These are phyloP conservation scores for Agrypnus murinus DNA, from an alignment of 2,888 invertebrate species.

Conservation along the genomic window DNA sequence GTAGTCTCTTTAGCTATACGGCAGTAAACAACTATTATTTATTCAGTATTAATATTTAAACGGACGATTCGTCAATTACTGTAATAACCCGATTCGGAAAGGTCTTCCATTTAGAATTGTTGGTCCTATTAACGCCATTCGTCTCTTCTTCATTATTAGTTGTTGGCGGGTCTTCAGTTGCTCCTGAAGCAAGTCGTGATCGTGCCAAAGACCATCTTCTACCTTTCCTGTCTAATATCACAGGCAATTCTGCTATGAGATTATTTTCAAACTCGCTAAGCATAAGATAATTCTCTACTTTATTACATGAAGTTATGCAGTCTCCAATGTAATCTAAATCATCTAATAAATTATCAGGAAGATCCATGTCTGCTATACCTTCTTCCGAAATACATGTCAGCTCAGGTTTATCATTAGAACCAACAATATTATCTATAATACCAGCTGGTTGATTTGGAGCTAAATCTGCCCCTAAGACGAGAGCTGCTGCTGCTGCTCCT, in stretches of 20 bases:
- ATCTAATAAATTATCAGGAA: constrained; percentile 86
- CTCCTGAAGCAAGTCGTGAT: constrained; percentile 71
- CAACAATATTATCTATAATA: constrained; percentile 72
- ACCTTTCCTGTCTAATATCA: constrained; percentile 81
- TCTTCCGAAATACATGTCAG: constrained; percentile 91
- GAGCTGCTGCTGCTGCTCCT: constrained; percentile 72
- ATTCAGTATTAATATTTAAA: constrained; percentile 65
- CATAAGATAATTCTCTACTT: constrained; percentile 90
- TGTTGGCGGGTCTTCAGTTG: constrained; percentile 68
- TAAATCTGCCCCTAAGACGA: constrained; percentile 75
- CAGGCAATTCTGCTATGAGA: constrained; percentile 85
- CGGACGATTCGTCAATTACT: constrained; percentile 85
- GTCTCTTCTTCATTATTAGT: constrained; percentile 74
- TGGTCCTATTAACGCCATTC: constrained; percentile 70
- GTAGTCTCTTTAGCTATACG: constrained; percentile 53
- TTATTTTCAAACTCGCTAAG: constrained; percentile 91
- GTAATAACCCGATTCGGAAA: constrained; percentile 80
- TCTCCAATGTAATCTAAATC: constrained; percentile 87
- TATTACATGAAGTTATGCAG: constrained; percentile 90
- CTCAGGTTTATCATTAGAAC: constrained; percentile 78
- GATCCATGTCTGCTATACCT: constrained; percentile 87
- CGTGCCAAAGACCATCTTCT: constrained; percentile 83
- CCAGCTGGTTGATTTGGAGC: constrained; percentile 68
- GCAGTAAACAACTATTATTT: constrained; percentile 45
- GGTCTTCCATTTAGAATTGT: constrained; percentile 68